Evolutionary conservation across 1,140 invertebrate genomes (phyloP), one percentile per base, ranked within the genome.

Genomic region (Tetramorium parvispinum): DNA sequence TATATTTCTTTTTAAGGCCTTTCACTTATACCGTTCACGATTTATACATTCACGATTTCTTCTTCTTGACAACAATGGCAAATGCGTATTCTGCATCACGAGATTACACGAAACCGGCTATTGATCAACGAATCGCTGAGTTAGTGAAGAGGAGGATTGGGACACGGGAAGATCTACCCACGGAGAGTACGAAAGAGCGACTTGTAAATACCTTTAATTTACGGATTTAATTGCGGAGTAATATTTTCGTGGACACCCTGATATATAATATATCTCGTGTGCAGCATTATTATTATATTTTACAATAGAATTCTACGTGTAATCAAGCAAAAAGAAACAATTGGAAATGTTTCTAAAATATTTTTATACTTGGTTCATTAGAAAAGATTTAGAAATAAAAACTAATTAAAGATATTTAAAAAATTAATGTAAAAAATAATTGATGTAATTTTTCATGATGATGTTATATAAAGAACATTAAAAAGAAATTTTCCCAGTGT

Each of bases 91-190:
- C 85, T 68, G 71, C 61, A 11, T 3, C 66, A 32, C 89, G 93
- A 61, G 92, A 93, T 91, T 93, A 94, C 55, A 91, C 92, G 11
- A 90, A 91, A 65, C 92, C 92, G 0, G 93, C 93, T 32, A 93
- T 93, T 53, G 89, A 92, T 1, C 87, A 88, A 37, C 90, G 93
- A 8, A 93, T 94, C 8, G 71, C 89, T 10, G 88, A 93, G 55
- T 89, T 93, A 70, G 82, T 93, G 37, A 89, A 92, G 57, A 89
- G 92, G 46, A 90, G 93, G 88, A 83, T 92, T n/a, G 90, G 66
- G 32, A 43, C 59, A 43, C 51, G 85, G 8, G 90, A 92, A 66
- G 82, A 79, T 71, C 10, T 92, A 24, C 79, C 90, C 0, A 85
- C 51, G 27, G 92, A 94, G 78, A 91, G 66, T 43, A 82, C 85